Evolutionary conservation across 2,797 vertebrate species (phyloP).

Genomic region (Silurus lanzhouensis): DNA sequence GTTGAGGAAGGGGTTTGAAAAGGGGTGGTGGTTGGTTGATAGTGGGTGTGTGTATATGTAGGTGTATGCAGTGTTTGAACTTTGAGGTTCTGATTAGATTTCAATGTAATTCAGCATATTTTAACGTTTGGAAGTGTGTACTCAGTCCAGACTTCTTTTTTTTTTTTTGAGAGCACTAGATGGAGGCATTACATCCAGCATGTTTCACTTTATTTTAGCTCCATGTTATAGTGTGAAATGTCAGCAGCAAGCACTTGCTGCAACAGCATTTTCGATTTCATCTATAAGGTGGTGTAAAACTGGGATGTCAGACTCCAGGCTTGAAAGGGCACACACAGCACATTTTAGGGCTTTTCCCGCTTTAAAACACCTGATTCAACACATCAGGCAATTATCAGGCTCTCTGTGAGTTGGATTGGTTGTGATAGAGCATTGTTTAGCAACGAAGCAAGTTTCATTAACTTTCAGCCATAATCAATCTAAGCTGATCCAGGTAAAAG

Average conservation of each 20-base stretch:
- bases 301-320: slow-evolving; percentile 11
- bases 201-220: slow-evolving; percentile 10
- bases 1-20: too few species aligned
- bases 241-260: slow-evolving; percentile 30
- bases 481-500: not conserved
- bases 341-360: not conserved
- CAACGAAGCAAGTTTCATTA: not conserved
- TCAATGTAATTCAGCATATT: slow-evolving; percentile 24
- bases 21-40: too few species aligned
- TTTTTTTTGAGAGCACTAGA: not conserved
- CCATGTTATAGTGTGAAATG: slow-evolving; percentile 27
- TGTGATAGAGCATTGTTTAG: slow-evolving; percentile 1
- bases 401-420: not conserved
- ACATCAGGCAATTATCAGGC: slow-evolving; percentile 20
- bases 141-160: slow-evolving; percentile 25
- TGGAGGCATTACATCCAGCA: not conserved
- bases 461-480: not conserved
- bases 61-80: slow-evolving; percentile 11
- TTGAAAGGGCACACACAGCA: slow-evolving; percentile 9
- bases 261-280: slow-evolving; percentile 19
- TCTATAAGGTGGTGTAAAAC: slow-evolving; percentile 13
- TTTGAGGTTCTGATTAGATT: slow-evolving; percentile 9
- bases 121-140: not conserved
- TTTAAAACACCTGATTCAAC: slow-evolving; percentile 31
- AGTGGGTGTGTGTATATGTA: slow-evolving; percentile 18